Evolutionary conservation across 2,888 invertebrate genomes (phyloP).

Genomic region (Hermaeophaga mercurialis): DNA sequence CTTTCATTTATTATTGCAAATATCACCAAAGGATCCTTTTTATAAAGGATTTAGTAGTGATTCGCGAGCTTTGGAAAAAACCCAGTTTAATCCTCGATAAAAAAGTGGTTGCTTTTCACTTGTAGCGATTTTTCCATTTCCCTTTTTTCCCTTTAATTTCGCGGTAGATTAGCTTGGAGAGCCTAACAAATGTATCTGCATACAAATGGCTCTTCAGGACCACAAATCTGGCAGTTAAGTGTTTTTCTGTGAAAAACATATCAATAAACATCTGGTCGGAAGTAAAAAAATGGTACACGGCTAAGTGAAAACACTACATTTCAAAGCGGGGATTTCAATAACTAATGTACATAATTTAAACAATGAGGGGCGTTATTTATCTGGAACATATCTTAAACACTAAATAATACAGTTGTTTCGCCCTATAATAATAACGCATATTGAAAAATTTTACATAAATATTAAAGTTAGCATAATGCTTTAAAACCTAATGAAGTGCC

Average conservation of each 20-base stretch:
- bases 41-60: neutral
- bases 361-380: too few species aligned
- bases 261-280: conserved; percentile 9
- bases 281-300: neutral
- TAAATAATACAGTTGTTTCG: too few species aligned
- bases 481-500: too few species aligned
- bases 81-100: conserved; percentile 8
- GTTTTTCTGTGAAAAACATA: conserved; percentile 15
- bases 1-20: neutral
- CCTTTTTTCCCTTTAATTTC: conserved; percentile 13
- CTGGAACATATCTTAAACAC: too few species aligned
- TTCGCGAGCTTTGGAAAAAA: conserved; percentile 6
- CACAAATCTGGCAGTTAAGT: conserved; percentile 15
- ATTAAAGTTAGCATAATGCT: too few species aligned
- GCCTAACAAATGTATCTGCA: conserved; percentile 18
- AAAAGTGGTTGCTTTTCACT: conserved; percentile 13
- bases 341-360: too few species aligned
- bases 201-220: conserved; percentile 17
- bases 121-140: conserved; percentile 12
- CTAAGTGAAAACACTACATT: neutral
- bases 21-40: neutral
- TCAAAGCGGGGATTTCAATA: neutral
- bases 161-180: conserved; percentile 16
- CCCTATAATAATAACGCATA: too few species aligned
- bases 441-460: too few species aligned